Percentiles rank a stretch among this genome's conserved stretches.
These are phyloP conservation scores for Edolisoma coerulescens DNA, from an alignment of 2,113 vertebrate genomes.

Conservation along the genomic window DNA sequence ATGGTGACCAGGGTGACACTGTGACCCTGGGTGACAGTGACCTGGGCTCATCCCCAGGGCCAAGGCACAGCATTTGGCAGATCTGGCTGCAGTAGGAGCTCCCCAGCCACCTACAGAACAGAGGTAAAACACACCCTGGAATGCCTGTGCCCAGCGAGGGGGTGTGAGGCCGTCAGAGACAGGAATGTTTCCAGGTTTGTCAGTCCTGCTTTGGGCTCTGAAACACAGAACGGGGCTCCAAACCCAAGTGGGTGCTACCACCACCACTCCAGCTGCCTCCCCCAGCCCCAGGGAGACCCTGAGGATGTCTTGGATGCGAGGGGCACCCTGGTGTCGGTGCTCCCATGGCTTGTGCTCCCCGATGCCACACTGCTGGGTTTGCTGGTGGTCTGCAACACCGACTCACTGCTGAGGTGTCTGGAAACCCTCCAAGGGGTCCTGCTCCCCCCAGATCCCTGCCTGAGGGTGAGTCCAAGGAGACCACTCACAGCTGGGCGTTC, in stretches of 20 bases:
- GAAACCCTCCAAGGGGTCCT: background rate
- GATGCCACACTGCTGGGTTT: background rate
- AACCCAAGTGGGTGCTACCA: background rate
- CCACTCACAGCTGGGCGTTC: rapidly evolving
- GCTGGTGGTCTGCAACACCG: background rate
- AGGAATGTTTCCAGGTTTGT: rapidly evolving
- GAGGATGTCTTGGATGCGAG: background rate
- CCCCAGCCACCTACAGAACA: background rate
- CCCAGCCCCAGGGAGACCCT: rapidly evolving
- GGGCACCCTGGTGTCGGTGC: background rate
- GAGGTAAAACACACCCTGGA: background rate
- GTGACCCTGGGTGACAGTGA: background rate
- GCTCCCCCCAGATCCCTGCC: rapidly evolving
- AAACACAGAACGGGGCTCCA: background rate
- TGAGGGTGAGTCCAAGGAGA: background rate
- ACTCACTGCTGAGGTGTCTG: rapidly evolving
- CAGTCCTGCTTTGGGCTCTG: background rate
- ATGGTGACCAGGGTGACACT: background rate
- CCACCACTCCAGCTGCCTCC: rapidly evolving
- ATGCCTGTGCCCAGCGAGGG: background rate
- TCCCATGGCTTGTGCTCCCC: background rate
- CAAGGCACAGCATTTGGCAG: rapidly evolving
- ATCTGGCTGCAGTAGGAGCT: background rate
- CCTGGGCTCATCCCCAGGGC: background rate
- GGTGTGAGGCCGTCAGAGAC: background rate